Percentiles rank a stretch among this genome's conserved stretches.
Evolutionary conservation across 2,888 invertebrate genomes (phyloP).

Genomic region (Micoletzkya japonica): DNA sequence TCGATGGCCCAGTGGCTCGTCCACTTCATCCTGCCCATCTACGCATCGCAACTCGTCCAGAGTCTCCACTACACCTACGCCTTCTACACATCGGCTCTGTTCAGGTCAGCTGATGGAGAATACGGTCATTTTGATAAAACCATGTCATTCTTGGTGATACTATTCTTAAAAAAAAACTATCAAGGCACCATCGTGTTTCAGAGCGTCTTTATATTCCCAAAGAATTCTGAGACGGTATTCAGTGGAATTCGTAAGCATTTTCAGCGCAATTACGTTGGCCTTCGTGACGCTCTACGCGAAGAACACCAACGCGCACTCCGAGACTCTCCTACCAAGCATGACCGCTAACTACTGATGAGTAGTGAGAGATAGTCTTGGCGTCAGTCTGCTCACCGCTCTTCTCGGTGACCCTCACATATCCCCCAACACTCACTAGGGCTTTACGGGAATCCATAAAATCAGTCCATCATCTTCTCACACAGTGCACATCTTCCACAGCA

Average conservation of each 20-base stretch:
- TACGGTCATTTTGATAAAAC: background rate
- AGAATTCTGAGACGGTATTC: background rate
- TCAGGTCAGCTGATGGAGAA: constrained; percentile 28
- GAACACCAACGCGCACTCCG: constrained; percentile 54
- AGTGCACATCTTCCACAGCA: too few relatives aligned
- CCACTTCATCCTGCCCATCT: constrained; percentile 62
- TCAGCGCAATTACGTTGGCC: constrained; percentile 42
- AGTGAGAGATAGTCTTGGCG: too few relatives aligned
- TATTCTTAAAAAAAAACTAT: background rate
- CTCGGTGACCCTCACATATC: background rate
- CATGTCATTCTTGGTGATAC: background rate
- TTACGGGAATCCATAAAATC: background rate
- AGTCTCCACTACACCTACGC: constrained; percentile 63
- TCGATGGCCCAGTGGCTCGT: constrained; percentile 62
- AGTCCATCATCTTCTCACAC: too few relatives aligned
- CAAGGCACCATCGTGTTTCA: background rate
- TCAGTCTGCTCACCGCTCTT: background rate
- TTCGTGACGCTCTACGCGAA: constrained; percentile 57
- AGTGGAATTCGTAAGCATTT: too few relatives aligned
- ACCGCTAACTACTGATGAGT: constrained; percentile 35
- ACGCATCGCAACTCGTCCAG: constrained; percentile 58
- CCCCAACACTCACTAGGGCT: background rate
- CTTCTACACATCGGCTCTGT: constrained; percentile 59
- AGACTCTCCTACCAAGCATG: constrained; percentile 55
- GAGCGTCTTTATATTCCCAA: background rate